Conservation (phyloP, 2,888 invertebrate species). For the Drosophila infuscata region DNA sequence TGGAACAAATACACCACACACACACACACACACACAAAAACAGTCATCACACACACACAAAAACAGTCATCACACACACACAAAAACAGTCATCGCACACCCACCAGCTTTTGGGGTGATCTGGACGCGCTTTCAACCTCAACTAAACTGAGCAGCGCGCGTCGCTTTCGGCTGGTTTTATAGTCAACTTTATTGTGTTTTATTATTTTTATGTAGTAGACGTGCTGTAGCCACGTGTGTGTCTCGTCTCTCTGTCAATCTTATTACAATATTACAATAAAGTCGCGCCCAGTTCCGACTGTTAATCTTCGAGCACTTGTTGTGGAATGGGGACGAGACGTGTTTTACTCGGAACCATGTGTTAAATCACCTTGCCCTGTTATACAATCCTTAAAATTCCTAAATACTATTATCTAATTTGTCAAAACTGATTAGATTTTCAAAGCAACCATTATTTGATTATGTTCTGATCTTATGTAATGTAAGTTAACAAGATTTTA, state of each 20-base stretch:
- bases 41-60: neutral
- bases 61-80: neutral
- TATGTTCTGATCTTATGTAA: neutral
- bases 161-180: conserved; percentile 59
- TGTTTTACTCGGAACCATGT: conserved; percentile 11
- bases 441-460: neutral
- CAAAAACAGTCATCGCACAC: conserved; percentile 2
- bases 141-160: conserved; percentile 54
- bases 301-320: conserved; percentile 16
- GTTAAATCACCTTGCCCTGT: conserved; percentile 2
- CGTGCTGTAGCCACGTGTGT: conserved; percentile 10
- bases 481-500: neutral
- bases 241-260: conserved; percentile 25
- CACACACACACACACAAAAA: conserved; percentile 4
- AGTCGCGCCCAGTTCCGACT: conserved; percentile 44
- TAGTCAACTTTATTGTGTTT: conserved; percentile 55
- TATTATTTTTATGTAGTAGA: conserved; percentile 12
- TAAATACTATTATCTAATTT: neutral
- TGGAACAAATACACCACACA: neutral
- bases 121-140: conserved; percentile 46
- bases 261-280: conserved; percentile 20
- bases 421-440: neutral
- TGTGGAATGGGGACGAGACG: conserved; percentile 30
- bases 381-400: neutral
- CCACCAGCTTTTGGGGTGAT: conserved; percentile 34